Base-by-base conservation (phyloP, 2,888 invertebrate species). In the Dichetophora obliterata region DNA sequence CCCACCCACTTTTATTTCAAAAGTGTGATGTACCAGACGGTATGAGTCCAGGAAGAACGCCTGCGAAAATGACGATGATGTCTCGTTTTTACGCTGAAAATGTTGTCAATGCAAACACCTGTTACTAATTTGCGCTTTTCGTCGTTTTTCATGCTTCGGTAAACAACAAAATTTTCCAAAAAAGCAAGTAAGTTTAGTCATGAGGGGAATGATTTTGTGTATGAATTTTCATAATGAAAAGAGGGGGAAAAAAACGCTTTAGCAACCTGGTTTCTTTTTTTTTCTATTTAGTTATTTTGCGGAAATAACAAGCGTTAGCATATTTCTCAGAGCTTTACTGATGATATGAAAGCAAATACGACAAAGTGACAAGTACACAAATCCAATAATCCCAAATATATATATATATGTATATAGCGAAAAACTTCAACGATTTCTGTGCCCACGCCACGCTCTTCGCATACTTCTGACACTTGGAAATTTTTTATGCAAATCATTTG, bases 51-150 rank as follows among this genome's bases (percentile, higher is more conserved):
- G 27, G 65, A 9, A 52, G 52, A 50, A 50, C 34, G 31, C 14
- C 37, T 27, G 61, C 43, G 69, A 61, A 31, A 50, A 69, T 34
- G 70, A 61, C 70, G 75, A 75, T 78, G 75, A 74, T 79, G 78
- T 69, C 78, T 65, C 68, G 57, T 68, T 80, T 70, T 74, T 57
- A 59, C 71, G 74, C 66, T 75, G 75, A 77, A 78, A 80, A 81
- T 79, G 79, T 78, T 81, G 80, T 80, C 80, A 81, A 79, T 81
- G 81, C 80, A 81, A 82, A 81, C 82, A 82, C 82, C 81, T 82
- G 82, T 82, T 82, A 82, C 81, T 81, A 81, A 80, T 80, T 81
- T 80, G 75, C 77, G 80, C 78, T 75, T 80, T 79, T 79, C 74
- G 75, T 71, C 77, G 75, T 75, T 68, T 73, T 73, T 77, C 24